phyloP scores from a whole-genome alignment of 2,113 vertebrate genomes.

The Semnornis frantzii region DNA sequence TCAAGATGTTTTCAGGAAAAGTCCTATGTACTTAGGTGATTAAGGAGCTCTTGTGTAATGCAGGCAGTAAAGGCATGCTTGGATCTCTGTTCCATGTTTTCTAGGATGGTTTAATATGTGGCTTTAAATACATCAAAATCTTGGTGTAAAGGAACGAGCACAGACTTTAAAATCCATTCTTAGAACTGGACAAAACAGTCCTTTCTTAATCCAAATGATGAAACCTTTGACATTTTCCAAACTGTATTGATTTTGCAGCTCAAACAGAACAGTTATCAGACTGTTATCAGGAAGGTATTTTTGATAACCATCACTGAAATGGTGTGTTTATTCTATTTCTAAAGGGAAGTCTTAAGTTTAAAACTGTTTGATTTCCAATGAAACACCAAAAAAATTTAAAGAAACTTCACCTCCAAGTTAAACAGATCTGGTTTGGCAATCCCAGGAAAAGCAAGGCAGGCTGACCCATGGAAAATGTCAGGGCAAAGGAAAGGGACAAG shows the following conservation, averaged over 20 bases:
- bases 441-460: neutral
- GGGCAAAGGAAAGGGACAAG: neutral
- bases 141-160: neutral
- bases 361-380: neutral
- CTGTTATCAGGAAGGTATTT: neutral
- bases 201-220: conserved; percentile 22
- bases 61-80: neutral
- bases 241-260: neutral
- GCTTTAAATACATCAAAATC: neutral
- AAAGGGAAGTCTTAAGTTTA: neutral
- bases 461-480: conserved; percentile 25
- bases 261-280: neutral
- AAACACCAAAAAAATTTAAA: neutral
- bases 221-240: neutral
- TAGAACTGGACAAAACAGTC: neutral
- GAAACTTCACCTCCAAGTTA: neutral
- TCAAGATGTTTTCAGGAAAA: conserved; percentile 1
- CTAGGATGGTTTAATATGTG: neutral
- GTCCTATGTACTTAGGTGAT: neutral
- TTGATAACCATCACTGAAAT: neutral
- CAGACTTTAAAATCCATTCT: neutral
- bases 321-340: neutral
- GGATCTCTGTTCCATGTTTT: neutral
- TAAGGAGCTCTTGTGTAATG: neutral
- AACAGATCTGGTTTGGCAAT: conserved; percentile 35